Evolutionary conservation across 2,113 vertebrate species (phyloP), one percentile per base, ranked within the genome.

Genomic region (Sander lucioperca): DNA sequence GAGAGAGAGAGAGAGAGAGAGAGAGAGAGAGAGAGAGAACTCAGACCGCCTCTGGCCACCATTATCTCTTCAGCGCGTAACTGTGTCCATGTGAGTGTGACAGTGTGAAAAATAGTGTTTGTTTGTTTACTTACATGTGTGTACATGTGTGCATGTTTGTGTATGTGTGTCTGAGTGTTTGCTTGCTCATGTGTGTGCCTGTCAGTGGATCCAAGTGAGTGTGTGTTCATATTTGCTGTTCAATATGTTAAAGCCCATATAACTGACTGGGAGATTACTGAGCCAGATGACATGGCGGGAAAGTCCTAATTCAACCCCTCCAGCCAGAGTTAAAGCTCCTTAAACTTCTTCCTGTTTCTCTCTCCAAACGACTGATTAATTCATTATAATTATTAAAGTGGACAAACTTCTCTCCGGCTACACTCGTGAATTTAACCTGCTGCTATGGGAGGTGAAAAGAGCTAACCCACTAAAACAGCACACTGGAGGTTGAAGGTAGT

Each of bases 51-150:
- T 93, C 90, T 91, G 93, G 93, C 92, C 92, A 93, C 90, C 90
- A 94, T 92, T 93, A 94, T 94, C 93, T 94, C 91, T 93, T 91
- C 93, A 90, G 89, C 85, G 93, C 82, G 86, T 91, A 88, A 94
- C 92, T 91, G 84, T 91, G 89, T 92, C 90, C 90, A 90, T 93
- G 91, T 80, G 92, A 93, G 90, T 90, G 91, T 90, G 92, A 92
- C 92, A 93, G 92, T 93, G 94, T 89, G 90, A 93, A 88, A 92
- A 91, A 90, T 84, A 86, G 70, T 85, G 84, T 89, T 91, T 93
- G 93, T 92, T 92, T 92, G 86, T 91, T 92, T 90, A 88, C 85
- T 77, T 66, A 48, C 76, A 27, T 67, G 58, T 89, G 85, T 84
- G 85, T 82, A n/a, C 57, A 63, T 50, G 63, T 62, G 53, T 47